Evolutionary conservation across 2,113 vertebrate genomes (phyloP).

Genomic region (Hipposideros armiger): DNA sequence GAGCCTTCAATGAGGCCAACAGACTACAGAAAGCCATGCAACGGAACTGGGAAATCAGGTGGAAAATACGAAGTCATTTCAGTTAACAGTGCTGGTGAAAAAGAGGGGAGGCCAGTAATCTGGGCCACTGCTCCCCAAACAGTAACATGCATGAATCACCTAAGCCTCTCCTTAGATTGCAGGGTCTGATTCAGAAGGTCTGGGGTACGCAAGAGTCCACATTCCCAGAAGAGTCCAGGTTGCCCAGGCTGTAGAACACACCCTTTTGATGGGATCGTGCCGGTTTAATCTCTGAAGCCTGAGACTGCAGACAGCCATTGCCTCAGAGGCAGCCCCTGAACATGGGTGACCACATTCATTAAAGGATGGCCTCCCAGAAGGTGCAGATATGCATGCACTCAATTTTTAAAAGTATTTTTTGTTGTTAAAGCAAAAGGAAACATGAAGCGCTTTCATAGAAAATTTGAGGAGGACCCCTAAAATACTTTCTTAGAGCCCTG

Average conservation of each 20-base stretch:
- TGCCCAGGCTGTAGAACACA: background rate
- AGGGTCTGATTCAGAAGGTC: background rate
- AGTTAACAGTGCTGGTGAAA: background rate
- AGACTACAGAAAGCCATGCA: background rate
- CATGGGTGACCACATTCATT: background rate
- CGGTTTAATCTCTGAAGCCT: background rate
- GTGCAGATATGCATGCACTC: background rate
- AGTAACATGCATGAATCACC: accelerated
- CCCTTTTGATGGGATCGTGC: background rate
- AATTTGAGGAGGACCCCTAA: background rate
- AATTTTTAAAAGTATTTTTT: background rate
- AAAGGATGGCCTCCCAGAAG: background rate
- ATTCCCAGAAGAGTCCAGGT: background rate
- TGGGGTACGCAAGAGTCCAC: background rate
- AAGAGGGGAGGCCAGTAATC: background rate
- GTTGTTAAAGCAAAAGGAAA: background rate
- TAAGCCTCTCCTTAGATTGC: background rate
- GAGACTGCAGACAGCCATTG: background rate
- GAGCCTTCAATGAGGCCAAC: background rate
- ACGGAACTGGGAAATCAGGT: background rate
- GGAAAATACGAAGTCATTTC: background rate
- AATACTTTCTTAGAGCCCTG: background rate
- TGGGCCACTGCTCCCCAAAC: background rate
- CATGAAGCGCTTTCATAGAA: background rate
- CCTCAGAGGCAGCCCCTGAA: background rate